Base-by-base conservation (phyloP, 2,888 invertebrate genomes). In the Apamea anceps region DNA sequence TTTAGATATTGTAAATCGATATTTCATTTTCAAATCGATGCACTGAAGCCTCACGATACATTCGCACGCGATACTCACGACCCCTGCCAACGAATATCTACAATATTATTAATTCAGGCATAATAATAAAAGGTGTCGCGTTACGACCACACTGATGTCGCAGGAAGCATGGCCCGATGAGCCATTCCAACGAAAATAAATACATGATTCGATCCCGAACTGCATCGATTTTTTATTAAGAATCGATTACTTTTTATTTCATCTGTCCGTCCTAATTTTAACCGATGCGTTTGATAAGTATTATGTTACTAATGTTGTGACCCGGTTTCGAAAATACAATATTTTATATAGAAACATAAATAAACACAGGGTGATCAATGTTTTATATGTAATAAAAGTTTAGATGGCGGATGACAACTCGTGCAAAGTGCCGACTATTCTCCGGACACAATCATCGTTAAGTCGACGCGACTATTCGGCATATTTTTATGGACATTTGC, bases 101-200 rank as follows among this genome's bases (percentile, higher is more conserved):
- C 94, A 95, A 95, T 95, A 94, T 96, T 96, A 96, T 96, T 95
- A 96, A 96, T 96, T 95, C 95, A 96, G 93, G 95, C 96, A 96
- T 96, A 96, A 95, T 95, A 95, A 96, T 94, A 94, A 94, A 94
- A 91, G 95, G 96, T 96, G 94, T 97, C 95, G 88, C 63, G 94
- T 97, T 96, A 93, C 96, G 96, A 96, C 96, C 96, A 96, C 96
- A 96, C 96, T 93, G 93, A 93, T 93, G 95, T 95, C 96, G 95
- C 96, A 96, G 96, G 96, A 97, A 96, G 96, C 96, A 95, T 94
- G 95, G 94, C 92, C 94, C 94, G 95, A 77, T 96, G 96, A 94
- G 89, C 95, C 94, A 95, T 93, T 94, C 94, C 93, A 89, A 95
- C 94, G 94, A 95, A 96, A 95, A 96, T 95, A 95, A 89, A 95